A percentile compares a stretch with the other conserved stretches of the same genome.
phyloP scores from a whole-genome alignment of 2,797 vertebrate species.

The Lates japonicus region DNA sequence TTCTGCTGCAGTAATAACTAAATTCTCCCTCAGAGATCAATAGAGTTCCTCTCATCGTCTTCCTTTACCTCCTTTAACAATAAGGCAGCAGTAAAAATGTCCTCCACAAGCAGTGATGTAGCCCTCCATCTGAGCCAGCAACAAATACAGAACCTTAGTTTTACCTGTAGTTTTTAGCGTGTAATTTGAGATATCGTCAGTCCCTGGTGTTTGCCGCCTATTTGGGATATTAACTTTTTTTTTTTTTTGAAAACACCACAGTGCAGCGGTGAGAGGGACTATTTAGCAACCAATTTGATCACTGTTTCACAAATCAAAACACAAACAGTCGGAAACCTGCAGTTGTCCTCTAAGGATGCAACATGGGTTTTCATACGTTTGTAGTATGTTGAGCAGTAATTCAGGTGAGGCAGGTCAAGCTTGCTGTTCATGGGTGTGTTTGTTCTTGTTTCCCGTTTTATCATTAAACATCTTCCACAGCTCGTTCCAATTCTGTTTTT shows the following conservation, averaged over 20 bases:
- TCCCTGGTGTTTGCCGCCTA: not conserved
- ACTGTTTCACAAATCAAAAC: not conserved
- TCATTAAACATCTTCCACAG: not conserved
- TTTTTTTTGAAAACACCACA: conserved; percentile 18
- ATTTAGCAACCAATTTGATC: conserved; percentile 4
- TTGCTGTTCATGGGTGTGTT: not conserved
- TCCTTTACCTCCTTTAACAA: conserved; percentile 23
- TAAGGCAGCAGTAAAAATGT: conserved; percentile 29
- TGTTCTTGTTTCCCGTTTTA: conserved; percentile 11
- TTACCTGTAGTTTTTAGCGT: conserved; percentile 1
- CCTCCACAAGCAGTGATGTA: not conserved
- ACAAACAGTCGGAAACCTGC: not conserved
- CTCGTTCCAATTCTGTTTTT: not conserved
- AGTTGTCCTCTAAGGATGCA: not conserved
- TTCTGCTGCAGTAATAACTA: conserved; percentile 48
- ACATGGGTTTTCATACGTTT: not conserved
- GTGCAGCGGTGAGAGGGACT: not conserved
- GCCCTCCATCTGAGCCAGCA: not conserved
- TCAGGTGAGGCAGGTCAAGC: not conserved
- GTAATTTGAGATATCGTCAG: conserved; percentile 15
- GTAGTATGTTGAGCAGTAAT: not conserved
- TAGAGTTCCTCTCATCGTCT: conserved; percentile 42
- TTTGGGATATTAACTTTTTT: not conserved
- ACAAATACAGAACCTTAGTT: not conserved
- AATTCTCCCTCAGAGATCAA: conserved; percentile 45